A percentile compares a stretch with the other conserved stretches of the same genome.
These are phyloP conservation scores for Lissocephala sabroskyi DNA, from an alignment of 2,888 invertebrate genomes.

Conservation along the genomic window DNA sequence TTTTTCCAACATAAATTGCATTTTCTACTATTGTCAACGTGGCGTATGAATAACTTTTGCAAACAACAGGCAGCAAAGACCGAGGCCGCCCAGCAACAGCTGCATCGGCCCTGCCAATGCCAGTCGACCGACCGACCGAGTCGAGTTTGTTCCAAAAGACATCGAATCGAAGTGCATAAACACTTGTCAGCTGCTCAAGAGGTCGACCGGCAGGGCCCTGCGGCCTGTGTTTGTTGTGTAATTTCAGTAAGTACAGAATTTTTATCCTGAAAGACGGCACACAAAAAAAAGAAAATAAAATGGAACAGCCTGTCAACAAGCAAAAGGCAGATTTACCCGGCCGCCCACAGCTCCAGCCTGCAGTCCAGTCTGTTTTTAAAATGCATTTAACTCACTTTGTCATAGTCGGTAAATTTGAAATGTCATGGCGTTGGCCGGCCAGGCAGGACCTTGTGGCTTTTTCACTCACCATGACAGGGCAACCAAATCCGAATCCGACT, in stretches of 20 bases:
- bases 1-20: conserved; percentile 42
- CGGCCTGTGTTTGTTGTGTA: conserved; percentile 14
- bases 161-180: conserved; percentile 32
- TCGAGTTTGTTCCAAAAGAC: conserved; percentile 18
- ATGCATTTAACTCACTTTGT: conserved; percentile 62
- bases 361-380: conserved; percentile 31
- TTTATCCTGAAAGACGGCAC: too few relatives aligned
- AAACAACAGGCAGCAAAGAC: conserved; percentile 15
- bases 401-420: conserved; percentile 60
- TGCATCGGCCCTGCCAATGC: background rate
- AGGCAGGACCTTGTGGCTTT: conserved; percentile 56
- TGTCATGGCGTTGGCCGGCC: conserved; percentile 48
- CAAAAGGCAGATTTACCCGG: conserved; percentile 32
- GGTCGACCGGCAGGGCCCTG: too few relatives aligned
- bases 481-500: conserved; percentile 12
- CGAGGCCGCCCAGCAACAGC: background rate
- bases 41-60: conserved; percentile 39
- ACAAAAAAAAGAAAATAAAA: background rate
- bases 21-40: conserved; percentile 43
- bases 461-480: too few relatives aligned
- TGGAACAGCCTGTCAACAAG: conserved; percentile 21
- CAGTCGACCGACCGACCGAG: background rate
- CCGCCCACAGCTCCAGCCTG: conserved; percentile 8
- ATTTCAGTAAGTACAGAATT: conserved; percentile 35
- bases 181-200: conserved; percentile 9